Evolutionary conservation across 1,140 invertebrate species (phyloP).

Genomic region (Trypoxylus dichotomus): DNA sequence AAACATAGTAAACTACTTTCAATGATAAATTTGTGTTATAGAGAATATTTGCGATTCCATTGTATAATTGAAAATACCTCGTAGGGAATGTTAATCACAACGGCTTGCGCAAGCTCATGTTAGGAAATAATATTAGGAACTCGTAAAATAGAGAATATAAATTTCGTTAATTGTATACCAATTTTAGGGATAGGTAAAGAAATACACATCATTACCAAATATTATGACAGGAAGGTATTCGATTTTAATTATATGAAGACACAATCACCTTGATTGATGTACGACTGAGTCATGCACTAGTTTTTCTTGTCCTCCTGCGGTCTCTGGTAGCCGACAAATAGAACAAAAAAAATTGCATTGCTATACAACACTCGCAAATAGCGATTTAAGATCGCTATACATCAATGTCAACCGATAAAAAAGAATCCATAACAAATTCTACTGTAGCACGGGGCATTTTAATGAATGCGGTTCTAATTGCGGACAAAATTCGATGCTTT

Average conservation of each 20-base stretch:
- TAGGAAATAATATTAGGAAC: neutral
- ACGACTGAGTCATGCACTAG: neutral
- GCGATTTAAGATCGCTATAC: neutral
- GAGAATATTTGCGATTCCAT: too few relatives aligned
- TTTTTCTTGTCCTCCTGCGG: neutral
- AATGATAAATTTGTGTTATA: too few relatives aligned
- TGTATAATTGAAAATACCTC: too few relatives aligned
- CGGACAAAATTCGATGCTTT: neutral
- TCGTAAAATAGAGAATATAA: neutral
- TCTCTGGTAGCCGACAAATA: neutral
- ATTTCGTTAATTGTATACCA: neutral
- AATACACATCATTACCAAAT: neutral
- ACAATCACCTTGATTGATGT: neutral
- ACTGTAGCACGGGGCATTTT: neutral
- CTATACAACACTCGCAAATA: neutral
- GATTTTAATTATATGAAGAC: neutral
- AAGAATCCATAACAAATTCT: slow-evolving; percentile 14
- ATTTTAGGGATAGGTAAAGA: neutral
- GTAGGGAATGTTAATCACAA: too few relatives aligned
- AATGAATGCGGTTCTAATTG: slow-evolving; percentile 9
- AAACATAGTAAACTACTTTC: too few relatives aligned
- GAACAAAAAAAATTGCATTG: neutral
- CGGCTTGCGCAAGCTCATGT: too few relatives aligned
- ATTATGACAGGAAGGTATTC: neutral
- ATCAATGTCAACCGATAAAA: neutral